Evolutionary conservation across 2,888 invertebrate genomes (phyloP).

Genomic region (Arrhopalites spinosus): DNA sequence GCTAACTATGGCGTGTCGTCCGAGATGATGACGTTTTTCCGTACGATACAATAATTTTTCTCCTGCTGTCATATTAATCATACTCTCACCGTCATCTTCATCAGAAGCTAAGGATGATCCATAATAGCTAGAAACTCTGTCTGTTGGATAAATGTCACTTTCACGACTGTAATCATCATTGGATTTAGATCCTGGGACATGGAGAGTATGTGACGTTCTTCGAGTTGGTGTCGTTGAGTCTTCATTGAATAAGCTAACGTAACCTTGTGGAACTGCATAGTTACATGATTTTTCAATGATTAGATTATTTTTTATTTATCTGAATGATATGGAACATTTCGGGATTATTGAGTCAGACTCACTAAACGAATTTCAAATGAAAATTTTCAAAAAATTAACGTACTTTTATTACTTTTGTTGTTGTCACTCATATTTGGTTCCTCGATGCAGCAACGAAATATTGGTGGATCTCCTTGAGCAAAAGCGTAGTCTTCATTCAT

Average conservation of each 20-base stretch:
- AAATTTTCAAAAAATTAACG: too few relatives aligned
- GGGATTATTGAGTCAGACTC: too few relatives aligned
- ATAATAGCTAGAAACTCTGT: slow-evolving; percentile 7
- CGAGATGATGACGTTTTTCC: background rate
- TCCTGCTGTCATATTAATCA: slow-evolving; percentile 15
- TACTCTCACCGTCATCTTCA: slow-evolving; percentile 34
- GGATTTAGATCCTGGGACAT: background rate
- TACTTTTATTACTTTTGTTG: slow-evolving; percentile 43
- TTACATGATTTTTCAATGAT: background rate
- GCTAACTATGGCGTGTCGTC: too few relatives aligned
- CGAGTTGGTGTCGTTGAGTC: slow-evolving; percentile 42
- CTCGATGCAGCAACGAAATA: slow-evolving; percentile 55
- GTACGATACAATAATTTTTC: slow-evolving; percentile 10
- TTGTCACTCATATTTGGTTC: slow-evolving; percentile 45
- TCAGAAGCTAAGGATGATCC: slow-evolving; percentile 32
- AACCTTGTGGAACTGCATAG: slow-evolving; percentile 33
- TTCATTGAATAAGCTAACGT: slow-evolving; percentile 51
- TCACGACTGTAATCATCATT: slow-evolving; percentile 31
- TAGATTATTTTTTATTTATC: too few relatives aligned
- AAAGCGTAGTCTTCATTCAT: slow-evolving; percentile 53
- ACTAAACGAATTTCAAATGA: background rate
- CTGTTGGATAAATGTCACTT: slow-evolving; percentile 9
- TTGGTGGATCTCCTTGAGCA: slow-evolving; percentile 49
- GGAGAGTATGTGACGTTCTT: background rate
- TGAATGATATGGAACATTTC: too few relatives aligned